Percentiles rank a stretch among this genome's conserved stretches.
phyloP scores from a whole-genome alignment of 2,797 vertebrate genomes.

The Pteropus rufus region DNA sequence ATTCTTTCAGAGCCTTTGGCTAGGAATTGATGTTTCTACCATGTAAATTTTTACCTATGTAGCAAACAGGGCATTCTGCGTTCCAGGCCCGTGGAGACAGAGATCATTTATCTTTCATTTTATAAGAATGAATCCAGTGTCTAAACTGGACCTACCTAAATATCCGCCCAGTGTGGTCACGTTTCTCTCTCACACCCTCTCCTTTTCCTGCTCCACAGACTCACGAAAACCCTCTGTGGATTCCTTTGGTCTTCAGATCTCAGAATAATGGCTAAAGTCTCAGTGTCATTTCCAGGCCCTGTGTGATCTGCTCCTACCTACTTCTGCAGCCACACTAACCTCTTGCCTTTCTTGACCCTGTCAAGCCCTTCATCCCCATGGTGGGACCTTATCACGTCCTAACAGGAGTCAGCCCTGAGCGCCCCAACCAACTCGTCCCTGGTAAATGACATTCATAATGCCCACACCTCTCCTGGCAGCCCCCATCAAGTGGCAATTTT shows the following conservation, averaged over 20 bases:
- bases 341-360: not conserved
- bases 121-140: not conserved
- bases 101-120: not conserved
- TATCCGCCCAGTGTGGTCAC: not conserved
- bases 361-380: too few species aligned
- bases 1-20: not conserved
- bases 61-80: not conserved
- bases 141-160: not conserved
- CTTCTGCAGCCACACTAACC: not conserved
- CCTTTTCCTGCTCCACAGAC: not conserved
- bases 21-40: not conserved
- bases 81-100: not conserved
- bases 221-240: too few species aligned
- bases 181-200: not conserved
- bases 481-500: not conserved
- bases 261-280: not conserved
- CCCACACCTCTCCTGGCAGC: not conserved
- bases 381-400: not conserved
- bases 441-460: fast-evolving
- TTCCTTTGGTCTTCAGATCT: not conserved
- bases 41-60: not conserved
- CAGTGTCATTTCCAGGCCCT: not conserved
- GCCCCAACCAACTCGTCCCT: not conserved
- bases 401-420: not conserved
- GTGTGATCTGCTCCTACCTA: not conserved